These are phyloP conservation scores for Poeciliopsis paucimaculata DNA, from an alignment of 2,797 vertebrate genomes.

Conservation along the genomic window DNA sequence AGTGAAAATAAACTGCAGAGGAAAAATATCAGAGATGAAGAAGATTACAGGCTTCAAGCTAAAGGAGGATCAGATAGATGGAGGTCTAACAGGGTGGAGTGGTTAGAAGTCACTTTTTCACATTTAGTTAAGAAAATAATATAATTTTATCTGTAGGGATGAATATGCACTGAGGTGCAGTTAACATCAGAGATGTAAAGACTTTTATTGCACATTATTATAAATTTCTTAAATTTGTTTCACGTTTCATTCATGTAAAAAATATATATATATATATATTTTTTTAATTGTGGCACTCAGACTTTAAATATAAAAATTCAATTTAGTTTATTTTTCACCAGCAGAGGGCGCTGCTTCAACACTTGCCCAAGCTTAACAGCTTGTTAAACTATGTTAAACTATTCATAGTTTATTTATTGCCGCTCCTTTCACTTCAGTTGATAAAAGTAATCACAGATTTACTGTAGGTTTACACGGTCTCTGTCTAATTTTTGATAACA, in stretches of 20 bases:
- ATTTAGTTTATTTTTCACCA: not conserved
- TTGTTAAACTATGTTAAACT: not conserved
- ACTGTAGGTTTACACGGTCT: not conserved
- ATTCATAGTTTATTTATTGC: not conserved
- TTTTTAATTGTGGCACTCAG: not conserved
- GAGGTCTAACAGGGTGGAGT: no score
- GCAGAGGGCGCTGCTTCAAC: conserved; percentile 4
- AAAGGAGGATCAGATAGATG: no score
- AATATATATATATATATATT: not conserved
- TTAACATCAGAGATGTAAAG: no score
- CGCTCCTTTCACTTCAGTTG: not conserved
- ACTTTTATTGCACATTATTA: not conserved
- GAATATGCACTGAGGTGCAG: no score
- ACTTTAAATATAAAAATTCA: not conserved
- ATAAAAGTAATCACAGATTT: not conserved
- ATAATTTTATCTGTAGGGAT: no score
- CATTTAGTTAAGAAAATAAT: no score
- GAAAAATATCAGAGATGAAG: no score
- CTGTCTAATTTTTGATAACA: not conserved
- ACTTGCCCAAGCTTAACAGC: not conserved
- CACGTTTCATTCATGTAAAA: conserved; percentile 69
- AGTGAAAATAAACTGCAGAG: no score
- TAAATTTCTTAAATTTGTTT: conserved; percentile 10
- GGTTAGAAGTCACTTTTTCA: no score
- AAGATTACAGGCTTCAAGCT: no score